Evolutionary conservation across 2,113 vertebrate genomes (phyloP).

Genomic region (Hypanus sabinus): DNA sequence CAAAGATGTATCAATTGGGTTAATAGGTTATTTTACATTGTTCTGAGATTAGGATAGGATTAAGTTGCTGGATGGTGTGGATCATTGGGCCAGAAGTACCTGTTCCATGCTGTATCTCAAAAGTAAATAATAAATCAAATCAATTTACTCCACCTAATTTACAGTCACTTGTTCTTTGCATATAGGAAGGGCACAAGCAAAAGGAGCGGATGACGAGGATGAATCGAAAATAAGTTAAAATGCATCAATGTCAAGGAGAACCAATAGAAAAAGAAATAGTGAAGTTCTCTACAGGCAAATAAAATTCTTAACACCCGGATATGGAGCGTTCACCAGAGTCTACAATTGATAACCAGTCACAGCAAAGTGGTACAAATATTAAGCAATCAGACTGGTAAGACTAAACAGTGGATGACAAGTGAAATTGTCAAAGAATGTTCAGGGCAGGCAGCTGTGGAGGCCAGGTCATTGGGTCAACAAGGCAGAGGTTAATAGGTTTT

Average conservation of each 20-base stretch:
- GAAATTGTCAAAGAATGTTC: background rate
- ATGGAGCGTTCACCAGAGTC: background rate
- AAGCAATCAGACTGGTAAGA: background rate
- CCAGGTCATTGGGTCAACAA: no score
- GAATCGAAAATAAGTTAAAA: background rate
- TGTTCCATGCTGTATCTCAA: no score
- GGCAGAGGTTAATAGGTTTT: no score
- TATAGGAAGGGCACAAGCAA: background rate
- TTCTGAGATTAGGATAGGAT: no score
- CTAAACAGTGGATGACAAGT: background rate
- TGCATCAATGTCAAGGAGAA: background rate
- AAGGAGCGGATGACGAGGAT: background rate
- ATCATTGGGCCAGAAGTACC: no score
- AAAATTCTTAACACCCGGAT: background rate
- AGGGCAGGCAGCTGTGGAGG: no score
- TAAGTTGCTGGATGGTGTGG: no score
- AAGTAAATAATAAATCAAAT: background rate
- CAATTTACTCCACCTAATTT: background rate
- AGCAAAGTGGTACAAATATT: slow-evolving; percentile 2
- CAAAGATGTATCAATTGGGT: no score
- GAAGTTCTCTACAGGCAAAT: background rate
- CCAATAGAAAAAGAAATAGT: background rate
- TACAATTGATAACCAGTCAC: background rate
- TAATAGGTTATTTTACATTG: no score
- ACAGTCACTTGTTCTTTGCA: background rate